These are phyloP conservation scores for Polia nebulosa DNA, from an alignment of 2,888 invertebrate species.

Conservation along the genomic window DNA sequence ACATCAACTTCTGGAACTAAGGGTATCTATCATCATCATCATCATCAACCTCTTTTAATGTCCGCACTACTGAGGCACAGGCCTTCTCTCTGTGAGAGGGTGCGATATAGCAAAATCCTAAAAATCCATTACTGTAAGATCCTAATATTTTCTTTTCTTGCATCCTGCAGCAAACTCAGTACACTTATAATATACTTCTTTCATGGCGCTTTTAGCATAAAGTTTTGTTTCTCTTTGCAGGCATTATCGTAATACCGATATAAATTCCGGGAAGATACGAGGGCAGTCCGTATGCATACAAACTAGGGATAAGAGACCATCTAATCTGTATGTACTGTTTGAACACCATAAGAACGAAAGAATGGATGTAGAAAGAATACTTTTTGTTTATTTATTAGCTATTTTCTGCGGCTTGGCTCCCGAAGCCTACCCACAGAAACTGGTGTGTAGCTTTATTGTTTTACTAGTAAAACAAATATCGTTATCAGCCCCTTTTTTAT, in stretches of 20 bases:
- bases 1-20: too few species aligned
- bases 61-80: too few species aligned
- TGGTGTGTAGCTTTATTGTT: too few species aligned
- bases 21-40: too few species aligned
- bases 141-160: not conserved
- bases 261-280: slow-evolving; percentile 39
- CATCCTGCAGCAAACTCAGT: slow-evolving; percentile 3
- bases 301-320: slow-evolving; percentile 22
- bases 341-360: not conserved
- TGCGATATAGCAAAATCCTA: not conserved
- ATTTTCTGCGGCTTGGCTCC: too few species aligned
- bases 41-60: too few species aligned
- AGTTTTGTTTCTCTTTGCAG: slow-evolving; percentile 35
- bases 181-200: not conserved
- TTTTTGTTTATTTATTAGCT: too few species aligned
- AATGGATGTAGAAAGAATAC: too few species aligned
- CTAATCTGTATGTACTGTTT: slow-evolving; percentile 2
- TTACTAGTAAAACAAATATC: too few species aligned
- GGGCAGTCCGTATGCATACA: slow-evolving; percentile 31
- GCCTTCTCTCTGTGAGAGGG: too few species aligned
- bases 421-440: too few species aligned
- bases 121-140: not conserved
- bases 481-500: too few species aligned
- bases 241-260: slow-evolving; percentile 22
- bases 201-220: slow-evolving; percentile 25